Base-by-base conservation (phyloP, 2,113 vertebrate species). In the Pagrus major region DNA sequence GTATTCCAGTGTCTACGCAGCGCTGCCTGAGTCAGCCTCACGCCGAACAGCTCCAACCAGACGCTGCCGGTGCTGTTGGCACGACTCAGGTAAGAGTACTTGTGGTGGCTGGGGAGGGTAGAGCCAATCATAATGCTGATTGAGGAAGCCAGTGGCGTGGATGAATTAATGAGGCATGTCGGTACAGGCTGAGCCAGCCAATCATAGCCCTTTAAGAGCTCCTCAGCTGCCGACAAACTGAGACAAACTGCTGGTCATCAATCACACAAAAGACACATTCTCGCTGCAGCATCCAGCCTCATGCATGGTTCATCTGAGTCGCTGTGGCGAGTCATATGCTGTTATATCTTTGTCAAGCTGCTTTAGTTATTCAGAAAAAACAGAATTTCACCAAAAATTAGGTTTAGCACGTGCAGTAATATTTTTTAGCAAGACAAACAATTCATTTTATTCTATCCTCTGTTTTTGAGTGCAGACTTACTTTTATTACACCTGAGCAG, bases 161-260 rank as follows among this genome's bases (percentile, higher is more conserved):
- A 67, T 78, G 78, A 90, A 89, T 92, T 92, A 93, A 94, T 91
- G 89, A 90, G 84, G 90, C 86, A 29, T 84, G 74, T 77, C 75
- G 55, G 66, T 65, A 78, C 64, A 9, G 81, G 83, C 76, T 25
- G 76, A 83, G 76, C 76, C 76, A 90, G 91, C 91, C 86, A 89
- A 91, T 94, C 87, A 81, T 70, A 61, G 61, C 55, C 51, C 60
- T 83, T 81, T 81, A 87, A 77, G 82, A 88, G 88, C 76, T 80
- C 41, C 78, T 86, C 66, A 54, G 73, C 61, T 74, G 86, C 85
- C 33, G 61, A 80, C 84, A 89, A 89, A 83, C 81, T 90, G 83
- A 80, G 84, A 85, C 79, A 83, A 88, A 90, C 65, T 64, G 78
- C 70, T 63, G 73, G 55, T 77, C 78, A 92, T 94, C 92, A 91